Evolutionary conservation across 2,113 vertebrate species (phyloP).

Genomic region (Actinemys pallida): DNA sequence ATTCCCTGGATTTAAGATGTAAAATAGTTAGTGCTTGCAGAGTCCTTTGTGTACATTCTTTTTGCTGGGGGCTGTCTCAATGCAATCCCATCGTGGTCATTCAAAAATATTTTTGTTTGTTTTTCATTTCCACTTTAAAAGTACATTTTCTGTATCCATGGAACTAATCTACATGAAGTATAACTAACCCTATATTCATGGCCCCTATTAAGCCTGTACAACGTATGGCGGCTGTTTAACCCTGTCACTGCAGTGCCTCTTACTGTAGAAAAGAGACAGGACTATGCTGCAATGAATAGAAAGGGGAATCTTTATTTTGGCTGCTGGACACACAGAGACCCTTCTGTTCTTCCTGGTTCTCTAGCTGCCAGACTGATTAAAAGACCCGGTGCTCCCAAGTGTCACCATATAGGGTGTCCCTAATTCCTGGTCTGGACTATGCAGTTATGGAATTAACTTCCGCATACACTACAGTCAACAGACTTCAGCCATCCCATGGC

Average conservation of each 20-base stretch:
- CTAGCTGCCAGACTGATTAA: conserved; percentile 7
- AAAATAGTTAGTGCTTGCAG: conserved; percentile 48
- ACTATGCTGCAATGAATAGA: conserved; percentile 34
- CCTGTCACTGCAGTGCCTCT: conserved; percentile 25
- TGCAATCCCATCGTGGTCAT: conserved; percentile 22
- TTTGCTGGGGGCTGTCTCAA: conserved; percentile 28
- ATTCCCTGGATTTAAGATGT: background rate
- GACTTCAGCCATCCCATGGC: background rate
- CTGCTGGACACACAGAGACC: background rate
- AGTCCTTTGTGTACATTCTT: conserved; percentile 27
- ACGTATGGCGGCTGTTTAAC: conserved; percentile 65
- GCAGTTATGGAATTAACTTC: background rate
- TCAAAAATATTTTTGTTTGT: conserved; percentile 16
- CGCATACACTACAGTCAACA: background rate
- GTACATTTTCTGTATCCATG: conserved; percentile 29
- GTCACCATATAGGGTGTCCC: background rate
- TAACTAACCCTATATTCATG: conserved; percentile 65
- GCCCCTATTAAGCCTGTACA: conserved; percentile 47
- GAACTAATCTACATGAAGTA: conserved; percentile 66
- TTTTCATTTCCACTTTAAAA: conserved; percentile 58
- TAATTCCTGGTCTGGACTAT: background rate
- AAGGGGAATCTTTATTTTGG: conserved; percentile 48
- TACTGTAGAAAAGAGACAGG: conserved; percentile 43
- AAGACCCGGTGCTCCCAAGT: background rate
- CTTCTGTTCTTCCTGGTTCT: background rate